Conservation (phyloP, 2,888 invertebrate genomes). For the Pristionchus fissidentatus region DNA sequence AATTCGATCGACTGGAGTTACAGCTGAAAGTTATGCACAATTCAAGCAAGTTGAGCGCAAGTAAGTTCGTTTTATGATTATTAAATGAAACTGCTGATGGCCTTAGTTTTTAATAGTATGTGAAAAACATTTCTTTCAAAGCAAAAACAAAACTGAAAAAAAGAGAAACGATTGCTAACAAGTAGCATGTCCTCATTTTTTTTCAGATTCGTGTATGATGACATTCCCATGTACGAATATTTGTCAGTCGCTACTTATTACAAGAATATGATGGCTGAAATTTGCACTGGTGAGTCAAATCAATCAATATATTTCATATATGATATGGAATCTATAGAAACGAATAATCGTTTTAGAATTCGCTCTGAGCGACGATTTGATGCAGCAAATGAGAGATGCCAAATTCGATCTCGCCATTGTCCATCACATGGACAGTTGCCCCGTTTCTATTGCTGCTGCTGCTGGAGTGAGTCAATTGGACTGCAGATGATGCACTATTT, state of each 20-base stretch:
- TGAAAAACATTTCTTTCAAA: background rate
- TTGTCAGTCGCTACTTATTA: background rate
- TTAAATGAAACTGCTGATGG: too few species aligned
- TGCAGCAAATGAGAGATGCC: conserved; percentile 7
- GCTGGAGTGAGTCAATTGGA: conserved; percentile 10
- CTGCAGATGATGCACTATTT: too few species aligned
- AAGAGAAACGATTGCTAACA: background rate
- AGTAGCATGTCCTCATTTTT: too few species aligned
- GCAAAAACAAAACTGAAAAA: background rate
- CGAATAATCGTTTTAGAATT: background rate
- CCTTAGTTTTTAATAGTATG: too few species aligned
- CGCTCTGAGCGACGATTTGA: background rate
- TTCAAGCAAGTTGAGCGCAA: conserved; percentile 7
- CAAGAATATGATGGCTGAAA: background rate
- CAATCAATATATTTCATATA: background rate
- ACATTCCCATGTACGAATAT: background rate
- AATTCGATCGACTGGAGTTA: background rate
- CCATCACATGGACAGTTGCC: conserved; percentile 35
- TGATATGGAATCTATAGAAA: background rate
- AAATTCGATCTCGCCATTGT: conserved; percentile 36
- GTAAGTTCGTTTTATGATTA: background rate
- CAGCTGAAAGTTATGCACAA: background rate
- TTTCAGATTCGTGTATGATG: conserved; percentile 10
- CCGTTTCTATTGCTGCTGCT: background rate
- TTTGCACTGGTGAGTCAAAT: background rate